Evolutionary conservation across 2,797 vertebrate species (phyloP).

Genomic region (Sebastes matsubarae): DNA sequence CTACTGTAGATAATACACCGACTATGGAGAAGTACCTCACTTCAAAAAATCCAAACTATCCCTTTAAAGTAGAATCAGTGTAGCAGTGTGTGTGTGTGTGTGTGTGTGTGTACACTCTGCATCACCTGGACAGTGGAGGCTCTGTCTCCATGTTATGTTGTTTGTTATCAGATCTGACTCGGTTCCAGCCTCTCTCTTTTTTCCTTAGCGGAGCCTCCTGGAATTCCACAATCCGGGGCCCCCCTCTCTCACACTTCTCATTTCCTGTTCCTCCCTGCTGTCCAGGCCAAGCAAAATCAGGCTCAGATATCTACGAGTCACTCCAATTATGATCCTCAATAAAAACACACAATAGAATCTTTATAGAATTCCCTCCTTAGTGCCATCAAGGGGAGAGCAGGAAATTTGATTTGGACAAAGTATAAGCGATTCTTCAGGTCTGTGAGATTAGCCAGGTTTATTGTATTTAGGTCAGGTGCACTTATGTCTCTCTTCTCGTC

Average conservation of each 20-base stretch:
- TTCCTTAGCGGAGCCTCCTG: slow-evolving; percentile 35
- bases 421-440: background rate
- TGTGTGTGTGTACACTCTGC: background rate
- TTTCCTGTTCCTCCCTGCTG: slow-evolving; percentile 43
- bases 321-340: slow-evolving; percentile 24
- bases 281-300: slow-evolving; percentile 22
- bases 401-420: slow-evolving; percentile 21
- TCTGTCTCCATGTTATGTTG: no score
- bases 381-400: slow-evolving; percentile 16
- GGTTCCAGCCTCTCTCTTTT: no score
- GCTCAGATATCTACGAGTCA: slow-evolving; percentile 15
- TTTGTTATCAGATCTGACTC: slow-evolving; percentile 33
- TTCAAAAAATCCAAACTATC: no score
- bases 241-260: slow-evolving; percentile 9
- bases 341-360: slow-evolving; percentile 24
- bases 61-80: no score
- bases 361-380: background rate
- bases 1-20: no score
- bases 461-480: slow-evolving; percentile 16
- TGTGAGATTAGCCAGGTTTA: slow-evolving; percentile 9
- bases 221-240: background rate
- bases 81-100: background rate
- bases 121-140: slow-evolving; percentile 5
- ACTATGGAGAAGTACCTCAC: no score
- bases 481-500: background rate